Evolutionary conservation across 2,797 vertebrate species (phyloP).

Genomic region (Sebastes diploproa): DNA sequence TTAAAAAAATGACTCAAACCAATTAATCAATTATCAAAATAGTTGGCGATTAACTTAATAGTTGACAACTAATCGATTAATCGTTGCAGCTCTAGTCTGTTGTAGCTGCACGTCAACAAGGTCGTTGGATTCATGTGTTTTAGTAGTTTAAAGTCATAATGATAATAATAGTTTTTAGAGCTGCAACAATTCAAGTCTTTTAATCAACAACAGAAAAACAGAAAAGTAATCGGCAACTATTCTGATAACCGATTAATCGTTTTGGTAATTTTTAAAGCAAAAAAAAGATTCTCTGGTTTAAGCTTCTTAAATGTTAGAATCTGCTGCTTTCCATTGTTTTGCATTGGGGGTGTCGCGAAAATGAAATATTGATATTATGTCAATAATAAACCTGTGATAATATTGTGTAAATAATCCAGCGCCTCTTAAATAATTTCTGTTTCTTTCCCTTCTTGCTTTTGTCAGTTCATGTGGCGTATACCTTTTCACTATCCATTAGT

Average conservation of each 20-base stretch:
- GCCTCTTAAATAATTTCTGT: not conserved
- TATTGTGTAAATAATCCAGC: too few relatives aligned
- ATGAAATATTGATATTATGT: too few relatives aligned
- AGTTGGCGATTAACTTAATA: too few relatives aligned
- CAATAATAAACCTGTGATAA: too few relatives aligned
- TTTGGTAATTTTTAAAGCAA: not conserved
- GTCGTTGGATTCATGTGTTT: not conserved
- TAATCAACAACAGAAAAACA: not conserved
- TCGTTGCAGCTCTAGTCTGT: too few relatives aligned
- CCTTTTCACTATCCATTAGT: not conserved
- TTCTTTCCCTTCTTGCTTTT: not conserved
- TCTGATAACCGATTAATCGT: not conserved
- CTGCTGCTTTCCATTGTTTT: too few relatives aligned
- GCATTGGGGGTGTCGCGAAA: too few relatives aligned
- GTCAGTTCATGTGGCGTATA: not conserved
- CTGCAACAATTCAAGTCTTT: accelerated
- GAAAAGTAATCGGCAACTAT: not conserved
- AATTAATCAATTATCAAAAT: too few relatives aligned
- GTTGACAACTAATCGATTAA: too few relatives aligned
- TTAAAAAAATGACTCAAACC: too few relatives aligned
- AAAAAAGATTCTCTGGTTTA: not conserved
- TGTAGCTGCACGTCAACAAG: not conserved
- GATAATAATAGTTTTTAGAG: not conserved
- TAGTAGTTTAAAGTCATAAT: not conserved
- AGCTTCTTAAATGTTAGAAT: not conserved